Evolutionary conservation across 2,113 vertebrate genomes (phyloP).

Genomic region (Probosciger aterrimus): DNA sequence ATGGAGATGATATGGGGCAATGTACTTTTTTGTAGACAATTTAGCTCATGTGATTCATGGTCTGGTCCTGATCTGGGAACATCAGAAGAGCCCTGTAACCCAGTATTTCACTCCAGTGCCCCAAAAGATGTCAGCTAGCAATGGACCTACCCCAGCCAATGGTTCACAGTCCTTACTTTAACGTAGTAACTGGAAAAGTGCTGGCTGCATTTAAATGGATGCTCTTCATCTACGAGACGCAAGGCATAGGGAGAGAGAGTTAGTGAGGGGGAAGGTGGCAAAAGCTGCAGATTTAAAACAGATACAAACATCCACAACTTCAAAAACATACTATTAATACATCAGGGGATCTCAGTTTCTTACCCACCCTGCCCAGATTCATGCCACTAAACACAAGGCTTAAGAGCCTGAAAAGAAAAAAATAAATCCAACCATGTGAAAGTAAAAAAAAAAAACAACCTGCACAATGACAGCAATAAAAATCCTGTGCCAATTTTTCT

Average conservation of each 20-base stretch:
- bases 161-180: background rate
- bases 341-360: background rate
- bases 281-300: background rate
- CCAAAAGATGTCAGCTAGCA: background rate
- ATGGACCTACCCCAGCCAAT: background rate
- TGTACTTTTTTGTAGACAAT: background rate
- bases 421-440: slow-evolving; percentile 9
- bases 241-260: background rate
- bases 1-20: accelerated
- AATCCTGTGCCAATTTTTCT: slow-evolving; percentile 69
- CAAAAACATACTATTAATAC: background rate
- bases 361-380: background rate
- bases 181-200: background rate
- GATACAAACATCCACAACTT: background rate
- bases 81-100: background rate
- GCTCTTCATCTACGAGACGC: background rate
- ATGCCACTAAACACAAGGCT: slow-evolving; percentile 7
- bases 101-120: background rate
- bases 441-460: slow-evolving; percentile 16
- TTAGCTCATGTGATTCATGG: background rate
- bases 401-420: slow-evolving; percentile 47
- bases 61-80: background rate
- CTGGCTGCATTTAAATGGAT: background rate
- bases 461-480: slow-evolving; percentile 71
- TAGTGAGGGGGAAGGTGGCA: background rate